Conservation (phyloP, 2,888 invertebrate genomes). For the Ectropis crepuscularia region DNA sequence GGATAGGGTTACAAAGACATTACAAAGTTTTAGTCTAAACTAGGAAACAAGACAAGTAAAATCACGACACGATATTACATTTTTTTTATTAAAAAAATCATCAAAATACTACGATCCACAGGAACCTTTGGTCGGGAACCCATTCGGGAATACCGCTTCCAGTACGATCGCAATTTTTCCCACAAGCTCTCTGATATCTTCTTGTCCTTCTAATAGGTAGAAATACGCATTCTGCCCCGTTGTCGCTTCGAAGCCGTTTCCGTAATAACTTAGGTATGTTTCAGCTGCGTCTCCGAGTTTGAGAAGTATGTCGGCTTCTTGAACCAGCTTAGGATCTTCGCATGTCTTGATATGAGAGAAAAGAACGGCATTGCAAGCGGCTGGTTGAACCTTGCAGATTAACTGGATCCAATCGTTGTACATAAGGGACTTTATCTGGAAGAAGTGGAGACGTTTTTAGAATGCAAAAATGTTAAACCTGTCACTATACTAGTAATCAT, state of each 20-base stretch:
- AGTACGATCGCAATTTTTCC: not conserved
- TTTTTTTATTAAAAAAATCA: too few relatives aligned
- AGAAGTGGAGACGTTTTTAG: not conserved
- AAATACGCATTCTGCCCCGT: not conserved
- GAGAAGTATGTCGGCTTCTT: not conserved
- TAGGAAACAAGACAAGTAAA: too few relatives aligned
- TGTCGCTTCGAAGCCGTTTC: not conserved
- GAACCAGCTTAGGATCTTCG: not conserved
- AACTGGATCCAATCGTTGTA: not conserved
- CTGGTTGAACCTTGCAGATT: not conserved
- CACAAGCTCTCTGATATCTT: not conserved
- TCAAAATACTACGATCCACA: constrained; percentile 1
- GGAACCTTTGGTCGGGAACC: not conserved
- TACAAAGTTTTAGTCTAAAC: too few relatives aligned
- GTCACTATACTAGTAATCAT: too few relatives aligned
- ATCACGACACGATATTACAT: too few relatives aligned
- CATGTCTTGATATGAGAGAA: not conserved
- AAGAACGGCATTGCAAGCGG: not conserved
- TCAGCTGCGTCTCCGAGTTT: not conserved
- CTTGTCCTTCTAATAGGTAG: not conserved
- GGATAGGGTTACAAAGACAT: too few relatives aligned
- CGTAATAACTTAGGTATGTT: not conserved
- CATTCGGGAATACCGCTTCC: not conserved
- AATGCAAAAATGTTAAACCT: too few relatives aligned
- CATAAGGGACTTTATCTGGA: not conserved